Conservation (phyloP, 2,113 vertebrate genomes). For the Pedetes capensis region DNA sequence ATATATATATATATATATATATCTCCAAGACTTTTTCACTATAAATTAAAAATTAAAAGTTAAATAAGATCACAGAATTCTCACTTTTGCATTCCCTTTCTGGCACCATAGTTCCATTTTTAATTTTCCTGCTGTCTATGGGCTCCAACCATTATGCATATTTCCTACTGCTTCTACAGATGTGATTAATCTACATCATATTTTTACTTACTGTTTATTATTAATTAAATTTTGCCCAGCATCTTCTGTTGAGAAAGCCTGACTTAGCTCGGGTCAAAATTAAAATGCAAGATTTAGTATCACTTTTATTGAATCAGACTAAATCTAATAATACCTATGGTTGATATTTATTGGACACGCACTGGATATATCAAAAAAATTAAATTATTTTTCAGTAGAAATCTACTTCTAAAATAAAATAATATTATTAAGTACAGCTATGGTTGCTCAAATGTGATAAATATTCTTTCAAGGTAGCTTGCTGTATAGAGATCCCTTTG, state of each 20-base stretch:
- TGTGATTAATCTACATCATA: neutral
- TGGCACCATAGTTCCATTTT: neutral
- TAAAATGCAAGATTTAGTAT: slow-evolving; percentile 42
- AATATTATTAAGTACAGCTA: neutral
- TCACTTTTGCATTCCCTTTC: neutral
- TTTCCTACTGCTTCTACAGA: neutral
- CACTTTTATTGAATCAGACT: neutral
- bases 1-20: no score
- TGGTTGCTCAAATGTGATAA: neutral
- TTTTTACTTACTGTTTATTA: slow-evolving; percentile 25
- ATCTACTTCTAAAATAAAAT: neutral
- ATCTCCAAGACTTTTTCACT: neutral
- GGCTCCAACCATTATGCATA: neutral
- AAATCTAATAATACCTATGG: neutral
- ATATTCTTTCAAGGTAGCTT: neutral
- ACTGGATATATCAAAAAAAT: neutral
- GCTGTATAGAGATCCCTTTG: neutral
- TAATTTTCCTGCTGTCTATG: neutral
- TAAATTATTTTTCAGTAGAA: neutral
- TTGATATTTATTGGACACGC: neutral
- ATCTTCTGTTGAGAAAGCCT: neutral
- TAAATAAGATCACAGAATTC: neutral
- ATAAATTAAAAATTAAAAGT: slow-evolving; percentile 12
- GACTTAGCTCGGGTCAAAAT: slow-evolving; percentile 29
- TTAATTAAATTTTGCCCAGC: neutral